A percentile compares a stretch with the other conserved stretches of the same genome.
These are phyloP conservation scores for Amphipoea oculea DNA, from an alignment of 2,888 invertebrate genomes.

Conservation along the genomic window DNA sequence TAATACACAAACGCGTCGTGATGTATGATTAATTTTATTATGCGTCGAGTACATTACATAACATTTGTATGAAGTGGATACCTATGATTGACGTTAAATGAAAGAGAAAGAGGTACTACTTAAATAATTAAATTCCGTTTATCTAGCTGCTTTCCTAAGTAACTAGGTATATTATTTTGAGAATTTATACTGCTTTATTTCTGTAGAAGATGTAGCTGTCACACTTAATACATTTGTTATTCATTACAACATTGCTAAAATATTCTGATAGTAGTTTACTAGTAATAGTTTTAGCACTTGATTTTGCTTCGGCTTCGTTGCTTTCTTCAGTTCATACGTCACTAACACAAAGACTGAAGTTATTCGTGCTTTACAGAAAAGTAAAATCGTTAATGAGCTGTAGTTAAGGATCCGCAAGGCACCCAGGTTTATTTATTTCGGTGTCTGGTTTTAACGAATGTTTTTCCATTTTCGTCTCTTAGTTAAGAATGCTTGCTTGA, in stretches of 20 bases:
- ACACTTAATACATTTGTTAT: slow-evolving; percentile 20
- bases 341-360: slow-evolving; percentile 2
- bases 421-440: slow-evolving; percentile 30
- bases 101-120: slow-evolving; percentile 35
- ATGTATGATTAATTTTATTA: slow-evolving; percentile 45
- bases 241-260: slow-evolving; percentile 28
- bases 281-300: slow-evolving; percentile 30
- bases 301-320: slow-evolving; percentile 18
- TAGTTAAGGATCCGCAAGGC: slow-evolving; percentile 20
- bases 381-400: slow-evolving; percentile 25
- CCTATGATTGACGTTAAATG: slow-evolving; percentile 9
- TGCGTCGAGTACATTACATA: slow-evolving; percentile 38
- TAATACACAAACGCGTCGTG: slow-evolving; percentile 19
- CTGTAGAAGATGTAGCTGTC: slow-evolving; percentile 34
- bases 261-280: slow-evolving; percentile 23
- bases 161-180: slow-evolving; percentile 33
- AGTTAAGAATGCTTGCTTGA: slow-evolving; percentile 24
- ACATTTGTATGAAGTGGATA: slow-evolving; percentile 24
- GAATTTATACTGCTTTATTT: slow-evolving; percentile 32
- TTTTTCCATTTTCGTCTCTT: slow-evolving; percentile 28
- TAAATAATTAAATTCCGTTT: slow-evolving; percentile 14
- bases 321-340: slow-evolving; percentile 22
- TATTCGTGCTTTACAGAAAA: slow-evolving; percentile 24
- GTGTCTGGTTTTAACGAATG: slow-evolving; percentile 8
- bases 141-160: slow-evolving; percentile 38